Evolutionary conservation across 2,888 invertebrate genomes (phyloP), one percentile per base, ranked within the genome.

Genomic region (Perizoma flavofasciatum): DNA sequence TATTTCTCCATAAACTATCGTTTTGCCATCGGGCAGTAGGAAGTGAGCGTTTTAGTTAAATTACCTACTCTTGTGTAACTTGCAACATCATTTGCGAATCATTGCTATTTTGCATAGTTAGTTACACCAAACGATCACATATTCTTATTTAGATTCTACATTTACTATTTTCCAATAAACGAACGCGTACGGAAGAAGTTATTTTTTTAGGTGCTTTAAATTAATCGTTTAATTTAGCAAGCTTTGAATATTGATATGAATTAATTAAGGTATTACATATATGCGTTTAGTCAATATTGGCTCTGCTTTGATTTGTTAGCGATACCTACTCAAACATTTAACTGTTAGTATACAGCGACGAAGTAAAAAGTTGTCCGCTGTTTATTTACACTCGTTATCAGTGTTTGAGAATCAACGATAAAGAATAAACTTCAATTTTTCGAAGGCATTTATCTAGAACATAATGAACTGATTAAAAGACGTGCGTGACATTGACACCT

Each of bases 401-500:
- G 4, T 8, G 11, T 11, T 41, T 52, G 49, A 40, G 50, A 39
- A 59, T 60, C 49, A 51, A 50, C 6, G 55, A 58, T 59, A 65
- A 55, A 10, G 9, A 59, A 43, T 50, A 37, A n/a, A 35, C 11
- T 52, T 11, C 6, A 41, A 41, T 56, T 33, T 49, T 44, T 53
- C 34, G 51, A 55, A 57, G 56, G 39, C 34, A 57, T 7, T 11
- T 22, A 56, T 53, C 45, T 41, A 57, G 58, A 62, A 59, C 58
- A 64, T 61, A 61, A 47, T 65, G 39, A 59, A 59, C 49, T 55
- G 50, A 63, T 65, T 56, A 66, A 51, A 37, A 63, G 55, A 61
- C 63, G 63, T 63, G 70, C 63, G 69, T 72, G 72, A 74, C 75
- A 75, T 73, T 78, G 77, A 72, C 67, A 72, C 72, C 74, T 76